Evolutionary conservation across 2,797 vertebrate species (phyloP).

Genomic region (Phyllotis vaccarum): DNA sequence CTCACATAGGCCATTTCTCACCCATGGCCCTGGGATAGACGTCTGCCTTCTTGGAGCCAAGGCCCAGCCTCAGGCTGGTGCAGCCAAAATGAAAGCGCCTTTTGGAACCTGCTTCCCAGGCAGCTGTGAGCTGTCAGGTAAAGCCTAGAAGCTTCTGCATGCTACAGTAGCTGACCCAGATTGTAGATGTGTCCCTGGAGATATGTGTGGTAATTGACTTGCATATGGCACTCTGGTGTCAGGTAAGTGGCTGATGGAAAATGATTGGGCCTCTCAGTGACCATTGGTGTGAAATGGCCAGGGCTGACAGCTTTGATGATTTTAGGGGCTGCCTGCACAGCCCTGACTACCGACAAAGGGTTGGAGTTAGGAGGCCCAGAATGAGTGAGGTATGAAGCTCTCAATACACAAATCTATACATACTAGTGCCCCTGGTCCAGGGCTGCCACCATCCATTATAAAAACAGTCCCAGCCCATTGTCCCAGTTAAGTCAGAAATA

Average conservation of each 20-base stretch:
- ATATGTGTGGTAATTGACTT: constrained; percentile 47
- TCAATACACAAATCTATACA: background rate
- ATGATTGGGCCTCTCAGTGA: background rate
- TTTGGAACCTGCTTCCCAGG: constrained; percentile 17
- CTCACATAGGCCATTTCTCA: background rate
- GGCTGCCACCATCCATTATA: background rate
- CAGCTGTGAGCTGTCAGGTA: constrained; percentile 63
- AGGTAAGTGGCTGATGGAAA: background rate
- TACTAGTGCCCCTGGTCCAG: background rate
- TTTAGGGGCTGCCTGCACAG: background rate
- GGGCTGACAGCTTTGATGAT: background rate
- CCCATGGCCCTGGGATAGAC: no score
- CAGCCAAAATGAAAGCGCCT: constrained; percentile 13
- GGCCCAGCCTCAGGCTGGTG: background rate
- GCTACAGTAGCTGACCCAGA: constrained; percentile 48
- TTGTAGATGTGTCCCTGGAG: background rate
- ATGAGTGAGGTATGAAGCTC: background rate
- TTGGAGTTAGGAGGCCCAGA: background rate
- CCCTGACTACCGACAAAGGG: background rate
- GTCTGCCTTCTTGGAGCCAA: background rate
- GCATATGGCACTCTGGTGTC: background rate
- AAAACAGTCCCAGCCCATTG: background rate
- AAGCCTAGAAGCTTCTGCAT: background rate
- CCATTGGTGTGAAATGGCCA: background rate
- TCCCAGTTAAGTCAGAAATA: background rate